A percentile compares a stretch with the other conserved stretches of the same genome.
These are phyloP conservation scores for Neelides sp. DNA, from an alignment of 1,140 invertebrate genomes.

Conservation along the genomic window DNA sequence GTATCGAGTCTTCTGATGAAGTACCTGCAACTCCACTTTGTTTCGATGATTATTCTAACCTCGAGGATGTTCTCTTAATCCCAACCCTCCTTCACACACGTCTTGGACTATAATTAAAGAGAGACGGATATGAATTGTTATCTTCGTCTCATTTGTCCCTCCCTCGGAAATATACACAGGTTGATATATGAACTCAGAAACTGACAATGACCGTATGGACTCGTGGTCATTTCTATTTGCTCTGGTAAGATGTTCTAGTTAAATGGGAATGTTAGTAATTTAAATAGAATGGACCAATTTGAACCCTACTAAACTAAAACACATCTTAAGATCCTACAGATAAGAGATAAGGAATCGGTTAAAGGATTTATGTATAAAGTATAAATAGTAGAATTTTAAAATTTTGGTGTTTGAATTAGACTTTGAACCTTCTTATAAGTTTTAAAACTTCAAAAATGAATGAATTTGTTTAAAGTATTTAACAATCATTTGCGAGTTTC, in stretches of 20 bases:
- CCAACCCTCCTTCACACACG: not conserved
- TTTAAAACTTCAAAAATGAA: too few relatives aligned
- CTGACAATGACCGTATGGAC: not conserved
- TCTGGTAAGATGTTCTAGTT: not conserved
- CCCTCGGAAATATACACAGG: too few relatives aligned
- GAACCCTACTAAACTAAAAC: not conserved
- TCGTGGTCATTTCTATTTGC: not conserved
- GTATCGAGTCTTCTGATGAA: not conserved
- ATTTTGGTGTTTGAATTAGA: too few relatives aligned
- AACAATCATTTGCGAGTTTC: too few relatives aligned
- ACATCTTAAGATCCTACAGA: not conserved
- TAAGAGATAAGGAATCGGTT: too few relatives aligned
- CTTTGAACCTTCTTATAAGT: too few relatives aligned
- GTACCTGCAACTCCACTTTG: conserved; percentile 3
- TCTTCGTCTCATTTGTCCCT: not conserved
- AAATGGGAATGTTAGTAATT: not conserved
- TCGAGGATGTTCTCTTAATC: conserved; percentile 3
- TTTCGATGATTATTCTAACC: conserved; percentile 11
- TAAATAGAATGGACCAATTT: not conserved
- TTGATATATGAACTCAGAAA: not conserved
- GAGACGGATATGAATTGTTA: conserved; percentile 5
- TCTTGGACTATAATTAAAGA: not conserved
- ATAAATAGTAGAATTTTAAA: too few relatives aligned
- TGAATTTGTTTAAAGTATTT: too few relatives aligned
- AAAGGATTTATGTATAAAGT: too few relatives aligned